Conservation (phyloP, 2,797 vertebrate species). For the Enteromius anoplus region DNA sequence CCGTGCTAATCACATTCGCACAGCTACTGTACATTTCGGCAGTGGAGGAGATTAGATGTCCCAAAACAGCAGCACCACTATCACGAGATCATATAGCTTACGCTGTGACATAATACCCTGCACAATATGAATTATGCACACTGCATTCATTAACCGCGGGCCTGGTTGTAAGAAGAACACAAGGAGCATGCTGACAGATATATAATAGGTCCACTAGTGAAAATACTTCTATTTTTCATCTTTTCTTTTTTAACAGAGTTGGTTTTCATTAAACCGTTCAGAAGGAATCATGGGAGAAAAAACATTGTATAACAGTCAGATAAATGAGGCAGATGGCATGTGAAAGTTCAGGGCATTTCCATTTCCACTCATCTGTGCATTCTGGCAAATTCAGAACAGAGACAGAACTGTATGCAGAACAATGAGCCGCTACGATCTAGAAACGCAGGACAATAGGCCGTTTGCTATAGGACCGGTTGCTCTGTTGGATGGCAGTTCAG, state of each 20-base stretch:
- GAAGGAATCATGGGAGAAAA: slow-evolving; percentile 3
- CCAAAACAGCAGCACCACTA: slow-evolving; percentile 60
- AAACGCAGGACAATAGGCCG: slow-evolving; percentile 66
- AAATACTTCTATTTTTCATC: not conserved
- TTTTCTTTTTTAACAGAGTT: not conserved
- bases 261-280: slow-evolving; percentile 11
- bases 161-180: slow-evolving; percentile 57
- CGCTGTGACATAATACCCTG: slow-evolving; percentile 76
- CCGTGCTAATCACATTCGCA: slow-evolving; percentile 13
- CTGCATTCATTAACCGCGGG: slow-evolving; percentile 80
- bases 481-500: slow-evolving; percentile 25
- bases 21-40: slow-evolving; percentile 16
- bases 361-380: slow-evolving; percentile 36
- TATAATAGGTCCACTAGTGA: not conserved
- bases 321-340: slow-evolving; percentile 30
- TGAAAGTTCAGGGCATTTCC: slow-evolving; percentile 17
- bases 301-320: not conserved
- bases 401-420: slow-evolving; percentile 69
- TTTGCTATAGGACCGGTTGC: slow-evolving; percentile 57
- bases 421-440: slow-evolving; percentile 73
- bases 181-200: slow-evolving; percentile 30
- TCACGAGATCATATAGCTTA: slow-evolving; percentile 70
- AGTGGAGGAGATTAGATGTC: slow-evolving; percentile 61
- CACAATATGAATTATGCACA: slow-evolving; percentile 87
- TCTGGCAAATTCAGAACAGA: slow-evolving; percentile 55